Evolutionary conservation across 2,113 vertebrate genomes (phyloP).

Genomic region (Butorides virescens): DNA sequence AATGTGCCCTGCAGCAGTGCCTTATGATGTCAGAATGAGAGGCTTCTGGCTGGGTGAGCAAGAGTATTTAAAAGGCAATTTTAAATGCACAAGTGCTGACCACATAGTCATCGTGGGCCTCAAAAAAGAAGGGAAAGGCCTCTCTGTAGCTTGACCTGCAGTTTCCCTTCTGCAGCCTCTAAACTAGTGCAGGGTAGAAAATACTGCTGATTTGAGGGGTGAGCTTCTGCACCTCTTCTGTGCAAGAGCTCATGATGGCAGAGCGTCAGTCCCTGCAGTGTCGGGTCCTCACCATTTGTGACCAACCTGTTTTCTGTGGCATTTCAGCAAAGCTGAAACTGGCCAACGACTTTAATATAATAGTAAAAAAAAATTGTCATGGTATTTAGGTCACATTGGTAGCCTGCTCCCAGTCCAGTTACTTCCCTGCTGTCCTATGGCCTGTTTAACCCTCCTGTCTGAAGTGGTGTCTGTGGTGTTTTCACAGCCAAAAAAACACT

Average conservation of each 20-base stretch:
- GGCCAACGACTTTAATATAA: not conserved
- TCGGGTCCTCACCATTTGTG: not conserved
- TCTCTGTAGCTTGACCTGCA: not conserved
- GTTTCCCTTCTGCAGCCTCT: not conserved
- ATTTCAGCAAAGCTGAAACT: not conserved
- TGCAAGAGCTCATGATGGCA: not conserved
- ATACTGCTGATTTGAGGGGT: not conserved
- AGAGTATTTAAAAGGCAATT: not conserved
- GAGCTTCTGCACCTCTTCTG: not conserved
- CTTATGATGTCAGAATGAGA: slow-evolving; percentile 27
- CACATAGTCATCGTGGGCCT: not conserved
- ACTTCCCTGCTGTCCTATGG: not conserved
- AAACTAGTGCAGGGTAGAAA: not conserved
- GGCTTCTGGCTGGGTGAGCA: slow-evolving; percentile 9
- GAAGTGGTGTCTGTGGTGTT: not conserved
- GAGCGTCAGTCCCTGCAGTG: not conserved
- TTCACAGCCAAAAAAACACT: not conserved
- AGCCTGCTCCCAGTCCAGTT: not conserved
- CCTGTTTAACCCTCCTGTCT: not conserved
- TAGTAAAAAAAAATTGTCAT: not conserved
- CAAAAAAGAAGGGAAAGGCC: not conserved
- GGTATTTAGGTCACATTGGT: not conserved
- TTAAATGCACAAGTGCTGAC: not conserved
- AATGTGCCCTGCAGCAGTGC: not conserved
- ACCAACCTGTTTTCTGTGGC: not conserved